phyloP scores from a whole-genome alignment of 2,113 vertebrate genomes.

The Bos javanicus region DNA sequence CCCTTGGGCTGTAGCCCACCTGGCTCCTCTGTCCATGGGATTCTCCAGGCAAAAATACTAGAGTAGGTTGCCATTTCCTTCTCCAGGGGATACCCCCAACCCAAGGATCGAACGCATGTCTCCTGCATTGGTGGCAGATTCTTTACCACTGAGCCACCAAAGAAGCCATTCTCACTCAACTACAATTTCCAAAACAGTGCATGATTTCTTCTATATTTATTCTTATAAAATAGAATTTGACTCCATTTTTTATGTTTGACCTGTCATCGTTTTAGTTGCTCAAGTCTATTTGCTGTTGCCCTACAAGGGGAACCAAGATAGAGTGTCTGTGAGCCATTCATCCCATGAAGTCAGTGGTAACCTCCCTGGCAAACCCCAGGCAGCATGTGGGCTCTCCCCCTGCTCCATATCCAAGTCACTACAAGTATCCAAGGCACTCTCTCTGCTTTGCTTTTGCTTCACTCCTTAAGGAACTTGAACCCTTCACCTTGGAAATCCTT shows the following conservation, averaged over 20 bases:
- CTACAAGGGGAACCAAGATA: neutral
- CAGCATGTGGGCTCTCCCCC: rapidly evolving
- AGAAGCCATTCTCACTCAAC: neutral
- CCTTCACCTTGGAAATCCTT: neutral
- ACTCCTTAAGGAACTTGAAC: neutral
- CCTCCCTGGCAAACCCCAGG: rapidly evolving
- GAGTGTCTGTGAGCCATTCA: neutral
- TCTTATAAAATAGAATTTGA: neutral
- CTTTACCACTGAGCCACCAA: neutral
- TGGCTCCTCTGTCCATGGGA: neutral
- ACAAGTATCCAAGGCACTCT: rapidly evolving
- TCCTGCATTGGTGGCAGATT: neutral
- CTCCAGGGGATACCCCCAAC: neutral
- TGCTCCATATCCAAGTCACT: neutral
- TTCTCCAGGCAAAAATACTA: neutral
- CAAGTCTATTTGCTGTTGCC: neutral
- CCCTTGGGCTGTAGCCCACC: neutral
- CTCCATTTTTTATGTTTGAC: neutral
- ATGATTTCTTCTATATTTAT: neutral
- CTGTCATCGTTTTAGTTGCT: neutral
- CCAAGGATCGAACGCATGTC: neutral
- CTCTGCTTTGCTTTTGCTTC: neutral
- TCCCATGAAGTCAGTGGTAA: neutral
- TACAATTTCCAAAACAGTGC: neutral
- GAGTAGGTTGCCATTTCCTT: neutral